Conservation (phyloP, 2,113 vertebrate genomes). For the Bufo gargarizans region DNA sequence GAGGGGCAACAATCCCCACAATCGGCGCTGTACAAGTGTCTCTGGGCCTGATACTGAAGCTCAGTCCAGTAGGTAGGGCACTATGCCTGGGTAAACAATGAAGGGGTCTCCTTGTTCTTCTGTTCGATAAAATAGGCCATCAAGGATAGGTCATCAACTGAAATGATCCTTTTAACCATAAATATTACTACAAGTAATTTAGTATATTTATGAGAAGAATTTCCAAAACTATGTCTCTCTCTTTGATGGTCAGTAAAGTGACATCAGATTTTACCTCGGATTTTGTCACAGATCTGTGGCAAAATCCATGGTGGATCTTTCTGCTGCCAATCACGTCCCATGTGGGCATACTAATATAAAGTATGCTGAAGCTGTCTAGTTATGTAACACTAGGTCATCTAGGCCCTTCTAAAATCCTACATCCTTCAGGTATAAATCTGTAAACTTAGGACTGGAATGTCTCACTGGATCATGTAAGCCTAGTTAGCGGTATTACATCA, state of each 20-base stretch:
- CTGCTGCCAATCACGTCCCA: no score
- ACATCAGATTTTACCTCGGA: no score
- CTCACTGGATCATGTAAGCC: not conserved
- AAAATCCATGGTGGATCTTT: no score
- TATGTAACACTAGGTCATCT: not conserved
- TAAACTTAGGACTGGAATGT: not conserved
- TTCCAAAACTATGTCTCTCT: not conserved
- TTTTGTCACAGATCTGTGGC: no score
- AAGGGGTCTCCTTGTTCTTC: no score
- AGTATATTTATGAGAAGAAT: not conserved
- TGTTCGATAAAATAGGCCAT: not conserved
- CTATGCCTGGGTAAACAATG: not conserved
- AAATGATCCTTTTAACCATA: not conserved
- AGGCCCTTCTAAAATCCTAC: not conserved
- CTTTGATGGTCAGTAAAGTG: not conserved
- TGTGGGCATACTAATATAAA: no score
- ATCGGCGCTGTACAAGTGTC: not conserved
- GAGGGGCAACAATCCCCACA: not conserved
- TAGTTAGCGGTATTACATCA: not conserved
- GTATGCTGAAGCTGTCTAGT: not conserved
- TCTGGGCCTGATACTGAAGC: not conserved
- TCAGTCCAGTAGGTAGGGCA: not conserved
- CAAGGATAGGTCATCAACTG: not conserved
- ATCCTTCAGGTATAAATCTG: not conserved
- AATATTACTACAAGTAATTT: not conserved